phyloP scores from a whole-genome alignment of 2,113 vertebrate species.

The Taurulus bubalis region DNA sequence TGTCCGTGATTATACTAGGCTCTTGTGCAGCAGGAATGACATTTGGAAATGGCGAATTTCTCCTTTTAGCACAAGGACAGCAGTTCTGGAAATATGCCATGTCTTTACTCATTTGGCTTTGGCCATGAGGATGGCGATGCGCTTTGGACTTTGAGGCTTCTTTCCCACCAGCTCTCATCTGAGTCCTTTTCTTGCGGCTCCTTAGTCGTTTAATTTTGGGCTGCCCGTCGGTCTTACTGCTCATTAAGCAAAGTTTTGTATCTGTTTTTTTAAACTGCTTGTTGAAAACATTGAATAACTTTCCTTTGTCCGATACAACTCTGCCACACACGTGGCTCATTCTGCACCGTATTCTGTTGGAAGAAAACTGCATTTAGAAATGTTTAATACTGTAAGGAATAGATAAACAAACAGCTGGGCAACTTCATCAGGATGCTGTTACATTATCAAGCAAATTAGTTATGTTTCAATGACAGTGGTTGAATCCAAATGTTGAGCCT shows the following conservation, averaged over 20 bases:
- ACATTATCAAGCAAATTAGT: not conserved
- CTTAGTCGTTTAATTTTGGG: slow-evolving; percentile 79
- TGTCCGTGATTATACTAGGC: slow-evolving; percentile 83
- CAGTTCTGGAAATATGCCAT: slow-evolving; percentile 27
- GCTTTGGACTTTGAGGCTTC: slow-evolving; percentile 35
- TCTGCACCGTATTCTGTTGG: slow-evolving; percentile 47
- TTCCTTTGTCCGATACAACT: slow-evolving; percentile 48
- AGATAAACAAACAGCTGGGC: not conserved
- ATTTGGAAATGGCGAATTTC: slow-evolving; percentile 44
- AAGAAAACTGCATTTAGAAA: not conserved
- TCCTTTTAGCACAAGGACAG: slow-evolving; percentile 39
- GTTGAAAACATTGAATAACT: slow-evolving; percentile 26
- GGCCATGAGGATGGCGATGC: slow-evolving; percentile 26
- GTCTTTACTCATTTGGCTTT: slow-evolving; percentile 42
- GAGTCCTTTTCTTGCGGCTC: slow-evolving; percentile 81
- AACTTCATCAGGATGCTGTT: slow-evolving; percentile 4
- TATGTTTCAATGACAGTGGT: not conserved
- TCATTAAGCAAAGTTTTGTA: slow-evolving; percentile 29
- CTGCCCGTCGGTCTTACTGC: slow-evolving; percentile 19
- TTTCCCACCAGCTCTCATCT: slow-evolving; percentile 46
- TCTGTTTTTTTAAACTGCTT: slow-evolving; percentile 35
- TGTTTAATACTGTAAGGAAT: not conserved
- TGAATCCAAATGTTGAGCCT: not conserved
- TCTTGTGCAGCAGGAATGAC: slow-evolving; percentile 55
- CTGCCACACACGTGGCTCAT: slow-evolving; percentile 63